These are phyloP conservation scores for Cotesia typhae DNA, from an alignment of 1,140 invertebrate genomes.

Conservation along the genomic window DNA sequence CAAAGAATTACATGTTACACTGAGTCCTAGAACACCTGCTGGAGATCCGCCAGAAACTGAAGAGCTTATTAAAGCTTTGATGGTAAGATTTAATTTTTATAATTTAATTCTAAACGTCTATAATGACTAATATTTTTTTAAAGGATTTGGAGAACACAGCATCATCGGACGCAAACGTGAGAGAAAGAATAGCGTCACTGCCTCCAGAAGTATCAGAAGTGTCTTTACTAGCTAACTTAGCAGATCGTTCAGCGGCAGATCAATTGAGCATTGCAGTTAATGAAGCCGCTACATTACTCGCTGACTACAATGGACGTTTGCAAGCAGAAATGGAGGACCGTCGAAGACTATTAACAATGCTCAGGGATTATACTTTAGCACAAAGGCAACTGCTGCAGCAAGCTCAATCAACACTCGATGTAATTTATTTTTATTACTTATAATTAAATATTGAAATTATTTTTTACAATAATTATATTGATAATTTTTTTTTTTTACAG, in stretches of 20 bases:
- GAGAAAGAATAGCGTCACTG: conserved; percentile 92
- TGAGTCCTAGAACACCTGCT: conserved; percentile 79
- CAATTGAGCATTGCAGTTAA: conserved; percentile 81
- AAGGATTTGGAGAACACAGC: conserved; percentile 91
- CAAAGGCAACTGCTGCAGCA: conserved; percentile 86
- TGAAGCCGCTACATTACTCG: conserved; percentile 84
- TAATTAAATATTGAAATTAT: not conserved
- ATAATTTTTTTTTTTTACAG: conserved; percentile 65
- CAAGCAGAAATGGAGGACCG: conserved; percentile 88
- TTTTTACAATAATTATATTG: not conserved
- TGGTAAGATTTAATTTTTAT: conserved; percentile 56
- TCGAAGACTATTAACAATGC: conserved; percentile 83
- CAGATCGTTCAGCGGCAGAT: conserved; percentile 78
- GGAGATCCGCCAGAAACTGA: conserved; percentile 91
- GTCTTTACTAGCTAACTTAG: conserved; percentile 80
- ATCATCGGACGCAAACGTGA: conserved; percentile 89
- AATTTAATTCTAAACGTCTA: not conserved
- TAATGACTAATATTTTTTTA: no score
- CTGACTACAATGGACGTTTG: conserved; percentile 88
- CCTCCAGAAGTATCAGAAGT: conserved; percentile 95
- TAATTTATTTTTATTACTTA: conserved; percentile 56
- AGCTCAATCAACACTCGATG: conserved; percentile 86
- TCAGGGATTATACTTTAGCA: conserved; percentile 84
- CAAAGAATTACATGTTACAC: conserved; percentile 76
- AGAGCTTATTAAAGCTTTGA: conserved; percentile 82